Evolutionary conservation across 2,113 vertebrate species (phyloP).

Genomic region (Mesocricetus auratus): DNA sequence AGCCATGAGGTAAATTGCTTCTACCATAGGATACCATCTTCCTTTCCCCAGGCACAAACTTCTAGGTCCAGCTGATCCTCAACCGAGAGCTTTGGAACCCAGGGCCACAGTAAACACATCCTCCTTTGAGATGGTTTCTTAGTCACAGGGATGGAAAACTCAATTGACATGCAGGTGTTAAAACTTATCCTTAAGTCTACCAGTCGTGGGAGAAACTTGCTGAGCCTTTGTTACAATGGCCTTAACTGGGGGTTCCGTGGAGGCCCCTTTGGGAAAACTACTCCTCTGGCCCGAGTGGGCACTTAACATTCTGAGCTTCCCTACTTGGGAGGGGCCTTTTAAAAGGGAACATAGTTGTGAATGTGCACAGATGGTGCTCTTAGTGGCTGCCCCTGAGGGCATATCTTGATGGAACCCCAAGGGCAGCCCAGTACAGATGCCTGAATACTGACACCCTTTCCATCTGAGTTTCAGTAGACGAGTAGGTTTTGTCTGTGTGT

Average conservation of each 20-base stretch:
- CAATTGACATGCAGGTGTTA: not conserved
- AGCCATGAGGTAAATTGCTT: not conserved
- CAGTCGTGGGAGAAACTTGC: not conserved
- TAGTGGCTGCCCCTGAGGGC: too few relatives aligned
- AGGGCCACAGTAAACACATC: not conserved
- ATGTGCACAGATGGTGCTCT: too few relatives aligned
- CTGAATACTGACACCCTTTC: not conserved
- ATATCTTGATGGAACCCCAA: too few relatives aligned
- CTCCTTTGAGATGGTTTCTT: not conserved
- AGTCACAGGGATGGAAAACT: not conserved
- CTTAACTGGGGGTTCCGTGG: not conserved
- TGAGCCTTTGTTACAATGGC: not conserved
- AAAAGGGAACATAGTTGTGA: too few relatives aligned
- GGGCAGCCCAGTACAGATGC: too few relatives aligned
- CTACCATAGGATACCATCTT: not conserved
- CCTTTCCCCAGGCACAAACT: not conserved
- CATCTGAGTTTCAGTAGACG: slow-evolving; percentile 70
- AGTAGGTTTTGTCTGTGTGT: not conserved
- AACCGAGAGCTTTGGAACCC: not conserved
- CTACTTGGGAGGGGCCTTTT: too few relatives aligned
- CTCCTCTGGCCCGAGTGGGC: too few relatives aligned
- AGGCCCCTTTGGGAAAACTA: not conserved
- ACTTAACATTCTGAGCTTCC: too few relatives aligned
- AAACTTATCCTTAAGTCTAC: not conserved
- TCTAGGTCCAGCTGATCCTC: too few relatives aligned